Evolutionary conservation across 2,888 invertebrate species (phyloP).

Genomic region (Agrotis puta): DNA sequence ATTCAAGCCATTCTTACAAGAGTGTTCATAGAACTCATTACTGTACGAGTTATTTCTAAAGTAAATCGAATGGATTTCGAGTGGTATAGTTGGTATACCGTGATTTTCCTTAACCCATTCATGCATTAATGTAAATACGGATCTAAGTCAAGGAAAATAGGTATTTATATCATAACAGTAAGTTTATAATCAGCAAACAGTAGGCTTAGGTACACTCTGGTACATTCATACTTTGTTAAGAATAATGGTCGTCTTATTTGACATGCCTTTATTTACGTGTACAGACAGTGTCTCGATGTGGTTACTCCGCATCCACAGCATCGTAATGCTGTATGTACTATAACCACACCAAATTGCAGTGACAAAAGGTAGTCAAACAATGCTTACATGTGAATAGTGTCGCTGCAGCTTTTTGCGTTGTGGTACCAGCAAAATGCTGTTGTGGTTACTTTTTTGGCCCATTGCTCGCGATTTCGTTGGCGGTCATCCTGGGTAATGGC

Average conservation of each 20-base stretch:
- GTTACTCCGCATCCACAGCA: too few species aligned
- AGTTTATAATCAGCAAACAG: conserved; percentile 37
- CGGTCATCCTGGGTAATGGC: too few species aligned
- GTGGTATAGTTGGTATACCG: conserved; percentile 13
- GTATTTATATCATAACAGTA: conserved; percentile 18
- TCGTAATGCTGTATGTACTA: too few species aligned
- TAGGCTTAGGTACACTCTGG: not conserved
- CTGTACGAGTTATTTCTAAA: conserved; percentile 25
- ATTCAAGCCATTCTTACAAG: not conserved
- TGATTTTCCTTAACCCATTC: conserved; percentile 54
- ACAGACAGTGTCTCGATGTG: too few species aligned
- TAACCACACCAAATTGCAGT: too few species aligned
- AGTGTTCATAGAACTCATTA: conserved; percentile 47
- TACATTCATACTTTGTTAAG: not conserved
- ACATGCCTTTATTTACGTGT: too few species aligned
- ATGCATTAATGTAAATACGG: conserved; percentile 54
- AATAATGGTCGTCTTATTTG: not conserved
- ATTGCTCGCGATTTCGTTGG: too few species aligned
- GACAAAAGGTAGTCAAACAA: too few species aligned
- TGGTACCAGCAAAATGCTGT: too few species aligned
- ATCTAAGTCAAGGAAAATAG: conserved; percentile 54
- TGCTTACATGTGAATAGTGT: too few species aligned
- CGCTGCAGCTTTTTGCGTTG: too few species aligned
- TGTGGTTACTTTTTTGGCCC: too few species aligned
- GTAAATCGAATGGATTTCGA: conserved; percentile 35